Percentiles rank a stretch among this genome's conserved stretches.
Evolutionary conservation across 2,888 invertebrate genomes (phyloP).

Genomic region (Halocaridina rubra): DNA sequence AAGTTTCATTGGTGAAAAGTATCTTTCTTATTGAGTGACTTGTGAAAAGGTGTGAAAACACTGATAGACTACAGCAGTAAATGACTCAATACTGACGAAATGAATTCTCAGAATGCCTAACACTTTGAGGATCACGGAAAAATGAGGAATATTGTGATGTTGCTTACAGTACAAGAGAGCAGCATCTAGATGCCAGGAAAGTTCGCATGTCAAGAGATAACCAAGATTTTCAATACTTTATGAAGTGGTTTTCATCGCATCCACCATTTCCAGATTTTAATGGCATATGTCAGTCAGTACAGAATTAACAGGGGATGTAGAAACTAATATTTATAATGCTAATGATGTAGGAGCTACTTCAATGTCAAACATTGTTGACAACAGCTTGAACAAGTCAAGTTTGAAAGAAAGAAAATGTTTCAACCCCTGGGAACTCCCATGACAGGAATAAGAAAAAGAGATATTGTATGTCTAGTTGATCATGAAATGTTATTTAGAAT

Average conservation of each 20-base stretch:
- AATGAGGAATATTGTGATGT: too few species aligned
- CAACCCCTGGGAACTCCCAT: not conserved
- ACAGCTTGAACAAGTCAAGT: not conserved
- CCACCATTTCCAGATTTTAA: not conserved
- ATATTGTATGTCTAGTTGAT: not conserved
- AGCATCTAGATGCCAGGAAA: slow-evolving; percentile 1
- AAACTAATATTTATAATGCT: not conserved
- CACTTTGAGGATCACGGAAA: too few species aligned
- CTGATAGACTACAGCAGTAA: not conserved
- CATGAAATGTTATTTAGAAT: not conserved
- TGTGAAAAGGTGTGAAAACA: too few species aligned
- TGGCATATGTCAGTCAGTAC: not conserved
- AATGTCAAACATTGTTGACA: too few species aligned
- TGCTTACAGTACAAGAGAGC: not conserved
- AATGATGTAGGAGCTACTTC: too few species aligned
- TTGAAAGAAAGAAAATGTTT: not conserved
- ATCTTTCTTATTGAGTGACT: too few species aligned
- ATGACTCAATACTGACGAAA: not conserved
- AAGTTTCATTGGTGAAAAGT: too few species aligned
- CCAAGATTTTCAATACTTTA: not conserved
- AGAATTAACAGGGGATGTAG: not conserved
- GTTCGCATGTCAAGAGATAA: not conserved
- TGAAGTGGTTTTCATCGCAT: slow-evolving; percentile 3
- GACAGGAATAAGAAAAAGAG: not conserved
- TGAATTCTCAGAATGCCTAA: not conserved